Evolutionary conservation across 2,888 invertebrate species (phyloP).

Genomic region (Eristalis pertinax): DNA sequence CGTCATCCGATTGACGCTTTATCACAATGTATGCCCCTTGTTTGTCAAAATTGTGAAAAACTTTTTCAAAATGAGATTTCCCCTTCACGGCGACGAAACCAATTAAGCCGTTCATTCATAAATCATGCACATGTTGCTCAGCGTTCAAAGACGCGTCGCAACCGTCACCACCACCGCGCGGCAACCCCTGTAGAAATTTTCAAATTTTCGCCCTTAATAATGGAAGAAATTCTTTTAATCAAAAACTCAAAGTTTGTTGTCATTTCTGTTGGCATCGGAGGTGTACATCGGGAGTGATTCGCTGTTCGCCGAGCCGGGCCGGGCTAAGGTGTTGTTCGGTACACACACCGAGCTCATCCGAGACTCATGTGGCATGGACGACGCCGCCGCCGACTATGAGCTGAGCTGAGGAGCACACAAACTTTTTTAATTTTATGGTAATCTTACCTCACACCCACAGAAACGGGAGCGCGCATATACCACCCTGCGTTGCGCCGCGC

Average conservation of each 20-base stretch:
- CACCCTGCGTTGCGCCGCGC: not conserved
- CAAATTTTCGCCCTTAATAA: slow-evolving; percentile 65
- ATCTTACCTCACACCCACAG: slow-evolving; percentile 52
- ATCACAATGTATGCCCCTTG: slow-evolving; percentile 26
- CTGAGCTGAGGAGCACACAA: slow-evolving; percentile 23
- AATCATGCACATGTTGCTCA: slow-evolving; percentile 67
- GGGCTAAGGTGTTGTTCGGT: slow-evolving; percentile 43
- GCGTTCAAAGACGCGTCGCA: not conserved
- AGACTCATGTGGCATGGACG: slow-evolving; percentile 4
- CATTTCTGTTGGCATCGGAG: slow-evolving; percentile 52
- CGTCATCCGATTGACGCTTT: slow-evolving; percentile 11
- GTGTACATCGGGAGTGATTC: slow-evolving; percentile 16
- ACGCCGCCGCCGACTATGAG: not conserved
- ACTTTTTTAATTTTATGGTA: slow-evolving; percentile 73
- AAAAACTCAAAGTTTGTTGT: slow-evolving; percentile 67
- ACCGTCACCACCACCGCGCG: not conserved
- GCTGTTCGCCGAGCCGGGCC: not conserved
- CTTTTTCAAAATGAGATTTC: slow-evolving; percentile 36
- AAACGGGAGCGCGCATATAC: slow-evolving; percentile 9
- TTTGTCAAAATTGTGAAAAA: slow-evolving; percentile 32
- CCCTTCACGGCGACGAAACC: slow-evolving; percentile 31
- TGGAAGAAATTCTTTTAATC: slow-evolving; percentile 65
- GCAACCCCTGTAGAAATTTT: not conserved
- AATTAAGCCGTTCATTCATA: slow-evolving; percentile 68
- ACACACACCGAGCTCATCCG: slow-evolving; percentile 13